phyloP scores from a whole-genome alignment of 2,888 invertebrate species.

The Nephrotoma guestfalica region DNA sequence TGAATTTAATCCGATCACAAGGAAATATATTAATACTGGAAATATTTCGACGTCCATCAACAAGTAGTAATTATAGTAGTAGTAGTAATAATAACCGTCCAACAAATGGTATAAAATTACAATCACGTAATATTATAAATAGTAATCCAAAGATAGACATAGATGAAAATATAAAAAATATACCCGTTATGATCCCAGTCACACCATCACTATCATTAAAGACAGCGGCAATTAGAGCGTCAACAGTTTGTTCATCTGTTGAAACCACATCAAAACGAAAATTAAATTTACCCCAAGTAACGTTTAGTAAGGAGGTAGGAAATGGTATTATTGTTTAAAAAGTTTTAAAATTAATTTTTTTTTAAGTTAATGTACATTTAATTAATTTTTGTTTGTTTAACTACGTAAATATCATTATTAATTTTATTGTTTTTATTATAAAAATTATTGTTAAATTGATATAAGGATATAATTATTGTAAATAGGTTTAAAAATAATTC shows the following conservation, averaged over 20 bases:
- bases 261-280: slow-evolving; percentile 41
- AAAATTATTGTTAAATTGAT: background rate
- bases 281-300: slow-evolving; percentile 63
- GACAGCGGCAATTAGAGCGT: slow-evolving; percentile 33
- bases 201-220: slow-evolving; percentile 16
- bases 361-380: background rate
- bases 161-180: slow-evolving; percentile 10
- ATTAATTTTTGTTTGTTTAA: background rate
- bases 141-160: background rate
- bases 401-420: background rate
- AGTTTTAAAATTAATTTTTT: background rate
- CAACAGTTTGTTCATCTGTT: slow-evolving; percentile 51
- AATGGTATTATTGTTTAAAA: slow-evolving; percentile 65
- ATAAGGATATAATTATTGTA: background rate
- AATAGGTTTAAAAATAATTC: background rate
- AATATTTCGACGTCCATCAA: slow-evolving; percentile 43
- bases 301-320: slow-evolving; percentile 86
- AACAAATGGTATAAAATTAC: slow-evolving; percentile 5
- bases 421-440: slow-evolving; percentile 2
- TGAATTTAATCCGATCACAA: slow-evolving; percentile 49
- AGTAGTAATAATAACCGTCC: slow-evolving; percentile 3
- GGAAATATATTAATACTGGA: slow-evolving; percentile 56
- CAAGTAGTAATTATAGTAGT: slow-evolving; percentile 24
- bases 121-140: background rate
- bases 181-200: slow-evolving; percentile 18